phyloP scores from a whole-genome alignment of 2,888 invertebrate genomes.

The Dusona sp. region DNA sequence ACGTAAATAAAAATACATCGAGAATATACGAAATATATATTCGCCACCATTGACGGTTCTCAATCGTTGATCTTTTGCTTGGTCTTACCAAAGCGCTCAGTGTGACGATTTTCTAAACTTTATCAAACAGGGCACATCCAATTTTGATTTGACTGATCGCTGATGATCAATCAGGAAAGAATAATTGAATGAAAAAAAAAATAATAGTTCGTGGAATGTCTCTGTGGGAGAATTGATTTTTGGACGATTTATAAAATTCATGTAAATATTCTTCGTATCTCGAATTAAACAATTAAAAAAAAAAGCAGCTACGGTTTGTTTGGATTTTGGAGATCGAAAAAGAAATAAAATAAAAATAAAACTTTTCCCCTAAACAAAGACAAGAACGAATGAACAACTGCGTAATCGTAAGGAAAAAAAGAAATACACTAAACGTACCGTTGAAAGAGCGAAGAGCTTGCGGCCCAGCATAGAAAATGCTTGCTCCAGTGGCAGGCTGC shows the following conservation, averaged over 20 bases:
- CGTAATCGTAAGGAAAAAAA: neutral
- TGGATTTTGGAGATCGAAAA: neutral
- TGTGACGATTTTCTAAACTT: neutral
- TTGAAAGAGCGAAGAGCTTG: neutral
- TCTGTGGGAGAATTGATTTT: neutral
- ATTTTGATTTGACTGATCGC: neutral
- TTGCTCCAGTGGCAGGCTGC: neutral
- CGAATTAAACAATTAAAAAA: neutral
- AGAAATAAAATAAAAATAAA: neutral
- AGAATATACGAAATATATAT: neutral
- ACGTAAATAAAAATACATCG: neutral
- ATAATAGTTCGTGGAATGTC: no score
- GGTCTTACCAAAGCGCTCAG: neutral
- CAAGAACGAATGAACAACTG: neutral
- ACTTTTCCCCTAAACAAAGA: neutral
- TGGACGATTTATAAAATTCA: neutral
- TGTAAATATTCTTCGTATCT: neutral
- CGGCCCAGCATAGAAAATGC: slow-evolving; percentile 4
- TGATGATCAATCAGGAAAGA: neutral
- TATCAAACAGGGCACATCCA: neutral
- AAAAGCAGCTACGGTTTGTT: no score
- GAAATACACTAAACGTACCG: slow-evolving; percentile 17
- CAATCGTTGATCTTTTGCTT: slow-evolving; percentile 35
- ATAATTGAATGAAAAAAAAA: no score
- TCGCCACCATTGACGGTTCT: slow-evolving; percentile 36